phyloP scores from a whole-genome alignment of 2,888 invertebrate genomes.

The Trissolcus japonicus region DNA sequence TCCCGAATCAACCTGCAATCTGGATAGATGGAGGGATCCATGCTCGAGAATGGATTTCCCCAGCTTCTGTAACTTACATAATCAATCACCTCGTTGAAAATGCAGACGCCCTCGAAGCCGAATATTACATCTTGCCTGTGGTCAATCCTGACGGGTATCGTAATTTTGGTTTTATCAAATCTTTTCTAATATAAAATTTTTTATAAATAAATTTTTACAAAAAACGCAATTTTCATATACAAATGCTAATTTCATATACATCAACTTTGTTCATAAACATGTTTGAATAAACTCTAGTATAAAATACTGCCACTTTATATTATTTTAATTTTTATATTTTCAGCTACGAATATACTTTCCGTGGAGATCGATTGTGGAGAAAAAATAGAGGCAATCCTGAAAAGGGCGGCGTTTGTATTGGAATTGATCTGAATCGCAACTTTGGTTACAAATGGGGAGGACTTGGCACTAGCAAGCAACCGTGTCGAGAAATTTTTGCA shows the following conservation, averaged over 20 bases:
- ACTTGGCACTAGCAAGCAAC: constrained; percentile 88
- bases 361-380: constrained; percentile 88
- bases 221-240: no score
- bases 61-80: constrained; percentile 86
- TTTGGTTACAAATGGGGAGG: constrained; percentile 93
- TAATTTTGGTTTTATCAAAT: constrained; percentile 15
- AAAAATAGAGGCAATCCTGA: constrained; percentile 82
- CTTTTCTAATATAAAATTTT: neutral
- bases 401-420: constrained; percentile 81
- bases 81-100: constrained; percentile 84
- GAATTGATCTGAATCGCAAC: constrained; percentile 91
- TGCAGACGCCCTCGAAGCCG: constrained; percentile 81
- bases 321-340: constrained; percentile 2
- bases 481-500: constrained; percentile 88
- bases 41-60: constrained; percentile 93
- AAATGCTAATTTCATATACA: no score
- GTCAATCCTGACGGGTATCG: constrained; percentile 85
- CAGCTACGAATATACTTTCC: constrained; percentile 92
- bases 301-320: neutral
- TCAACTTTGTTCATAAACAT: no score
- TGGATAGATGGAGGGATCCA: constrained; percentile 90
- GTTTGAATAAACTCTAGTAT: no score
- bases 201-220: neutral
- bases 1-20: constrained; percentile 79
- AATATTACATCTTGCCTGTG: constrained; percentile 83